Base-by-base conservation (phyloP, 2,888 invertebrate genomes). In the Nomada lathburiana region DNA sequence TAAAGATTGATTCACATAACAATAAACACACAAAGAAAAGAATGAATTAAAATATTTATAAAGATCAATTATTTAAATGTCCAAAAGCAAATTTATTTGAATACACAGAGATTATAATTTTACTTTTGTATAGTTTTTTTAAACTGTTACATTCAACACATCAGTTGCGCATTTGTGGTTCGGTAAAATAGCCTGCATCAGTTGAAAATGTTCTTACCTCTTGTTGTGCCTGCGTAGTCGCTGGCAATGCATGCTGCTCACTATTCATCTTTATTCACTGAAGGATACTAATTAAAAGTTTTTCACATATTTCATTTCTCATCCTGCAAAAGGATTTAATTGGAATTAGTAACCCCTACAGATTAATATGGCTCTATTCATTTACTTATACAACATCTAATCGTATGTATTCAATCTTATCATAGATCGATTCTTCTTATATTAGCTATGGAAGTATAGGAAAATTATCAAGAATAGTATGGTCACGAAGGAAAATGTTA, bases 211-310 rank as follows among this genome's bases (percentile, higher is more conserved):
- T 78, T 78, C 91, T 92, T 88, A 93, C 94, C 93, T 94, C 93
- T 92, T 93, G 93, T 91, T 93, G 94, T 88, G 93, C 93, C 94
- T 94, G 94, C 92, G 94, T 92, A 75, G 94, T 92, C 88, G 93
- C 93, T 91, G 93, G 93, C 92, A 94, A 89, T 86, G 94, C 92
- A 93, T 94, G 94, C 90, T 94, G 94, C 90, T 94, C 94, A 89
- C 91, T 93, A 90, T 94, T 94, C 94, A 94, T 94, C 89, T 93
- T 94, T 87, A 90, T 89, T 91, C 89, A 93, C 89, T 92, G 89
- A 89, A 87, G 87, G 76, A 72, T 88, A 85, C 89, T 83, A 87
- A 86, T 90, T 89, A 92, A 90, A 87, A 82, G 84, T 87, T 88
- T 86, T 83, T 87, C 71, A 86, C 82, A 88, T 81, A 90, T 88